Base-by-base conservation (phyloP, 2,113 vertebrate species). In the Amazona vittata region DNA sequence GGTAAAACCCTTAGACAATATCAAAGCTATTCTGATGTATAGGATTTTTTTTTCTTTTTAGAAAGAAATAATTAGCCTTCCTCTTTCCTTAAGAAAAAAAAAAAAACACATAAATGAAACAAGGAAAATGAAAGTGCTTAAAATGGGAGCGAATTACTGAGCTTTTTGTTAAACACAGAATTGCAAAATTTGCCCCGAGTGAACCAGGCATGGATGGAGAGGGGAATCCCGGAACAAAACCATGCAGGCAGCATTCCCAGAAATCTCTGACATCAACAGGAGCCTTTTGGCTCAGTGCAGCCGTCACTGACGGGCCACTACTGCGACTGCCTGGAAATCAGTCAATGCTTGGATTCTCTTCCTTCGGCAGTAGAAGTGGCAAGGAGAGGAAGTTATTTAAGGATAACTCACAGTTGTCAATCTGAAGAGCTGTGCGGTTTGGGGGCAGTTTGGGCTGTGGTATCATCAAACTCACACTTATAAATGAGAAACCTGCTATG, bases 221-320 rank as follows among this genome's bases (percentile, higher is more conserved):
- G 93, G 92, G 91, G 92, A 95, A 95, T 95, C 94, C 95, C 73
- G 0, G 90, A 84, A 93, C 81, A 78, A 93, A 95, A 77, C 75
- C 92, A 90, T 5, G 8, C 86, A 90, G 96, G 90, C 96, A 89
- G 62, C 10, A 9, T 93, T 96, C 95, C 96, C 96, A 94, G 94
- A 95, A 94, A 90, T 74, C 89, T 91, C 49, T 57, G 96, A 89
- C 90, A 95, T 82, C 77, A 71, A 79, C 74, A 52, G 92, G 77
- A 95, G 73, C 74, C 86, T 73, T 88, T 59, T 94, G 94, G 91
- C 86, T 94, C 76, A 17, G 44, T 6, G 52, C 76, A 79, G 62
- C 11, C 1, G 1, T 55, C 1, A 1, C 69, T 82, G 95, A 78
- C 0, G 12, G 84, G 86, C 80, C 93, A 91, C 73, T 83, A 81